These are phyloP conservation scores for Coilia nasus DNA, from an alignment of 2,797 vertebrate genomes.

Conservation along the genomic window DNA sequence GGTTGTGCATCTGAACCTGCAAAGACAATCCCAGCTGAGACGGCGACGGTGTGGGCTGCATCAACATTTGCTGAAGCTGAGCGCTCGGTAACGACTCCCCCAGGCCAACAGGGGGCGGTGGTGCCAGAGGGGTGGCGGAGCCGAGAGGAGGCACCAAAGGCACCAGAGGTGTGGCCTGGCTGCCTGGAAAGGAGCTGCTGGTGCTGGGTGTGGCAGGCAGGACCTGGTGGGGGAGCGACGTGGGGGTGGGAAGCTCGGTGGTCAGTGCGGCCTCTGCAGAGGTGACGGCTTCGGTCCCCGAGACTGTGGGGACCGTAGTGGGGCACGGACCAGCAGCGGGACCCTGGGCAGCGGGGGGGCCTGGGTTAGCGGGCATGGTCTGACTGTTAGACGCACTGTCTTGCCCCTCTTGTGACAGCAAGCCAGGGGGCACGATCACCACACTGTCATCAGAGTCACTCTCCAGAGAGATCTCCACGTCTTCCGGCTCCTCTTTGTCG, in stretches of 20 bases:
- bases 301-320: slow-evolving; percentile 38
- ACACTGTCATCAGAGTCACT: slow-evolving; percentile 92
- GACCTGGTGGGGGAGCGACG: slow-evolving; percentile 56
- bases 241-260: slow-evolving; percentile 62
- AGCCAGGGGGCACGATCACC: slow-evolving; percentile 88
- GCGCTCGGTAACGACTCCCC: slow-evolving; percentile 58
- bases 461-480: slow-evolving; percentile 89
- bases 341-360: background rate
- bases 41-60: slow-evolving; percentile 67
- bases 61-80: slow-evolving; percentile 78
- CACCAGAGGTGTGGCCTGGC: slow-evolving; percentile 71
- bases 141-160: slow-evolving; percentile 72
- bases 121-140: slow-evolving; percentile 58
- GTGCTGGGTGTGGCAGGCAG: slow-evolving; percentile 56
- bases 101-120: slow-evolving; percentile 55
- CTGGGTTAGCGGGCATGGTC: slow-evolving; percentile 45
- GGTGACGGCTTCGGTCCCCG: slow-evolving; percentile 56
- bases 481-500: slow-evolving; percentile 86
- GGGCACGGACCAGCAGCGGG: slow-evolving; percentile 23
- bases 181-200: slow-evolving; percentile 69
- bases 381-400: slow-evolving; percentile 58
- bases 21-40: slow-evolving; percentile 49
- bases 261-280: slow-evolving; percentile 62
- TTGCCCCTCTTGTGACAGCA: slow-evolving; percentile 64
- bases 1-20: slow-evolving; percentile 59